Evolutionary conservation across 1,140 invertebrate genomes (phyloP), one percentile per base, ranked within the genome.

Genomic region (Anoplolepis gracilipes): DNA sequence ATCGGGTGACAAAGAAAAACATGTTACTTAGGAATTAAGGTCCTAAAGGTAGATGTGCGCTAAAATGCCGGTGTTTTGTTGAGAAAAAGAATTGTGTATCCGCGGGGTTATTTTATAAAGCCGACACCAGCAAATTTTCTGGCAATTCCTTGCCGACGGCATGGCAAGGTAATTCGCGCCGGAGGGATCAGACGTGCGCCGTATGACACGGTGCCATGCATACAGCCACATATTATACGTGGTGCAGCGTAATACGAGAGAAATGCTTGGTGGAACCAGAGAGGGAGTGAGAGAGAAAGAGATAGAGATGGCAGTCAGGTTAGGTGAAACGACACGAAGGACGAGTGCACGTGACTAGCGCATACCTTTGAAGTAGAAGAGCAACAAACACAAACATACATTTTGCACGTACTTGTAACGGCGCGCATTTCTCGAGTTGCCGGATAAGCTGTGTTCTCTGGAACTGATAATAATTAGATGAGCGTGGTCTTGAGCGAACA

Each of bases 391-490:
- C 46, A 49, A 1, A 28, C 42, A 61, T 53, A 53, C 39, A 61
- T 46, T 33, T 79, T 46, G 25, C n/a, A 55, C n/a, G 53, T 49
- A 62, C 13, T 22, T 55, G 81, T 81, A 81, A 72, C 59, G 53
- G 30, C 11, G 13, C 59, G 49, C 65, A 69, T 85, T 87, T 42
- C 55, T 57, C 13, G 65, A 87, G 69, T 82, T 53, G 79, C 76
- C 72, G 76, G 84, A 77, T 85, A 85, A 82, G 13, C 42, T 36
- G 42, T 62, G 59, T 84, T 72, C 53, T 49, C 81, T 77, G 72
- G 72, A 77, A 77, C 72, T 84, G 81, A 84, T 84, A 84, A 84
- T 84, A 84, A 84, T 84, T 84, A 84, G 72, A 77, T 72, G 36
- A 49, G 73, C 61, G 42, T 59, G 36, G 57, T 65, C 57, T 75